phyloP scores from a whole-genome alignment of 2,113 vertebrate genomes.

The Phaethon lepturus region DNA sequence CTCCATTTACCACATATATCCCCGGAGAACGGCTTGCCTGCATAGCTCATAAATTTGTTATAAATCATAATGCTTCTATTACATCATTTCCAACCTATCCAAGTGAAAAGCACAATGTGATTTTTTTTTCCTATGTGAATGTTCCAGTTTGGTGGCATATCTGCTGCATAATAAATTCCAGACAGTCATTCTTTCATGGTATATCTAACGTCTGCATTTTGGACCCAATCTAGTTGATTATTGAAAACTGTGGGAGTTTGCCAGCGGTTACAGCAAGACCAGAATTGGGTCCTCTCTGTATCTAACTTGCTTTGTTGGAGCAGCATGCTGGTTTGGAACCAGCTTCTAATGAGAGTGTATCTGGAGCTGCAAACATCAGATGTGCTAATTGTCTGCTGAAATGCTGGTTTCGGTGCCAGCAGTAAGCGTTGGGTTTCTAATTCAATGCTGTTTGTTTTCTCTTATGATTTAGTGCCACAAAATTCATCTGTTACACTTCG shows the following conservation, averaged over 20 bases:
- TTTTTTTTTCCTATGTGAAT: slow-evolving; percentile 56
- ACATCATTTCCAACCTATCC: slow-evolving; percentile 73
- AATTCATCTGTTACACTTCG: not conserved
- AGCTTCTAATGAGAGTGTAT: slow-evolving; percentile 11
- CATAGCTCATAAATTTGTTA: slow-evolving; percentile 68
- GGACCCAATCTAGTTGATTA: slow-evolving; percentile 32
- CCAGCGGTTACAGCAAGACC: not conserved
- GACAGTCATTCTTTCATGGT: slow-evolving; percentile 64
- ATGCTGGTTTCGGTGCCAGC: slow-evolving; percentile 21
- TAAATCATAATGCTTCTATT: slow-evolving; percentile 74
- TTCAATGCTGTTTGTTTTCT: slow-evolving; percentile 22
- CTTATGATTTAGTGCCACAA: not conserved
- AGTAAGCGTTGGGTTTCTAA: not conserved
- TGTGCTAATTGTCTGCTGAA: slow-evolving; percentile 47
- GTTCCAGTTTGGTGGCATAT: slow-evolving; percentile 79
- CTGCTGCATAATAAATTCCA: slow-evolving; percentile 77
- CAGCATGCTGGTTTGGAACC: slow-evolving; percentile 23
- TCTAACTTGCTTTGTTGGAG: slow-evolving; percentile 36
- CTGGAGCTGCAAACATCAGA: slow-evolving; percentile 30
- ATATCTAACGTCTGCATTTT: slow-evolving; percentile 63
- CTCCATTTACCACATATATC: slow-evolving; percentile 62
- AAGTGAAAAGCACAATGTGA: slow-evolving; percentile 60
- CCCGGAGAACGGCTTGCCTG: slow-evolving; percentile 53
- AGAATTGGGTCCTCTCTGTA: not conserved
- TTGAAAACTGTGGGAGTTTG: slow-evolving; percentile 53